Percentiles rank a stretch among this genome's conserved stretches.
Evolutionary conservation across 2,797 vertebrate species (phyloP).

Genomic region (Clarias laeviceps): DNA sequence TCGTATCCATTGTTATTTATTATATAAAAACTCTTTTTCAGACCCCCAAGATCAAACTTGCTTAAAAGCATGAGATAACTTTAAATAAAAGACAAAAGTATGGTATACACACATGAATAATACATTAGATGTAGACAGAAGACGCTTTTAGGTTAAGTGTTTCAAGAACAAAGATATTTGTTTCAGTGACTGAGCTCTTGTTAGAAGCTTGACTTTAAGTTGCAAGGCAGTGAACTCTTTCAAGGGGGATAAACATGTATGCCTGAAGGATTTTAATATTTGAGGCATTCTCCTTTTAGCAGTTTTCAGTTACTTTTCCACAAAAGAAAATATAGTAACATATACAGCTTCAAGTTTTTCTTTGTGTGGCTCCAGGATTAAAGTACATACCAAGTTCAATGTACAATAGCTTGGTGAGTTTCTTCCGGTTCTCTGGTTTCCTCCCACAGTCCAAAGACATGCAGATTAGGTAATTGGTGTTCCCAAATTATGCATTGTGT

Average conservation of each 20-base stretch:
- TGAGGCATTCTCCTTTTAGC: slow-evolving; percentile 2
- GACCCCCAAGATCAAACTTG: slow-evolving; percentile 48
- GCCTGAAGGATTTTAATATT: slow-evolving; percentile 26
- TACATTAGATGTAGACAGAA: slow-evolving; percentile 39
- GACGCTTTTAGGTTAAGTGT: slow-evolving; percentile 57
- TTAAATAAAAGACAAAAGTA: slow-evolving; percentile 17
- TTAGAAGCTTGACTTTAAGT: slow-evolving; percentile 41
- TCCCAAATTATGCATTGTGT: too few species aligned
- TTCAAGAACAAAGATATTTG: slow-evolving; percentile 36
- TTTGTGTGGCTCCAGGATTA: not conserved
- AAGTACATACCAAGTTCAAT: not conserved
- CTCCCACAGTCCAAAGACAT: too few species aligned
- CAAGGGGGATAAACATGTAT: slow-evolving; percentile 11
- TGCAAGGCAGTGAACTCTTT: slow-evolving; percentile 23
- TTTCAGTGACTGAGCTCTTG: slow-evolving; percentile 44
- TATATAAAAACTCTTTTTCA: slow-evolving; percentile 38
- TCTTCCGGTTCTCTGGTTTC: too few species aligned
- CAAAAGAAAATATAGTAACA: not conserved
- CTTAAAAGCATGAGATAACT: slow-evolving; percentile 43
- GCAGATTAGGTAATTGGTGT: too few species aligned
- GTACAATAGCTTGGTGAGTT: not conserved
- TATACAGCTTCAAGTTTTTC: not conserved
- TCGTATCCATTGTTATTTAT: slow-evolving; percentile 44
- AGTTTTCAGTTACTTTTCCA: not conserved
- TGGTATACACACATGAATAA: slow-evolving; percentile 49